Base-by-base conservation (phyloP, 2,113 vertebrate genomes). In the Edolisoma coerulescens region DNA sequence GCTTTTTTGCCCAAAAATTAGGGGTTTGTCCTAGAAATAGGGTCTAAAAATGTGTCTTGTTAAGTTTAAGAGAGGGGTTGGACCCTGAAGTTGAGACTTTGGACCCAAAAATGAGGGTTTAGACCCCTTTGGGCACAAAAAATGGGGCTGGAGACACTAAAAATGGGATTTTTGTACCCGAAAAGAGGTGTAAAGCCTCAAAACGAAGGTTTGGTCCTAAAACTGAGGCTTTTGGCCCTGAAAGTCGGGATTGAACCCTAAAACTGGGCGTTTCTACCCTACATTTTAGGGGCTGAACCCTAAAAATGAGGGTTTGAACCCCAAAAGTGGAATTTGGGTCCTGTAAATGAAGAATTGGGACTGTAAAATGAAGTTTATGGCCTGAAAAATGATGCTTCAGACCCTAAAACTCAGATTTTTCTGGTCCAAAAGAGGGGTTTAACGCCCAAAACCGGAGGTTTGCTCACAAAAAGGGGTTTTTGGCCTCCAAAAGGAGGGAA, bases 391-490 rank as follows among this genome's bases (percentile, higher is more conserved):
- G 1, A 23, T 6, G 16, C 24, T 37, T 7, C 4, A 18, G 22
- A 27, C 10, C 3, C 17, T 5, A 15, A 44, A 44, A 45, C 9
- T 44, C 1, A 5, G 23, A 57, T 44, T 44, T 35, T 35, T 56
- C 16, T 21, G 9, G 4, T 13, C 18, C 41, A 44, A 44, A 50
- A 10, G 4, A 12, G 12, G 7, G 6, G 3, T 60, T 75, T 7
- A 21, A 44, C 57, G 8, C 6, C 18, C 13, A 30, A 23, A 45
- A 23, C 3, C 6, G 14, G 9, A 32, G n/a, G 5, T 39, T 49
- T 39, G 5, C 14, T 16, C 7, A 1, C 12, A 6, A 50, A 50
- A 39, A 20, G 3, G 7, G 7, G 3, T 2, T 33, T 33, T 60
- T 4, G 44, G 9, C 7, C 22, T 7, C 16, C 3, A 7, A 41